phyloP scores from a whole-genome alignment of 2,888 invertebrate species.

The Mythimna albipuncta region DNA sequence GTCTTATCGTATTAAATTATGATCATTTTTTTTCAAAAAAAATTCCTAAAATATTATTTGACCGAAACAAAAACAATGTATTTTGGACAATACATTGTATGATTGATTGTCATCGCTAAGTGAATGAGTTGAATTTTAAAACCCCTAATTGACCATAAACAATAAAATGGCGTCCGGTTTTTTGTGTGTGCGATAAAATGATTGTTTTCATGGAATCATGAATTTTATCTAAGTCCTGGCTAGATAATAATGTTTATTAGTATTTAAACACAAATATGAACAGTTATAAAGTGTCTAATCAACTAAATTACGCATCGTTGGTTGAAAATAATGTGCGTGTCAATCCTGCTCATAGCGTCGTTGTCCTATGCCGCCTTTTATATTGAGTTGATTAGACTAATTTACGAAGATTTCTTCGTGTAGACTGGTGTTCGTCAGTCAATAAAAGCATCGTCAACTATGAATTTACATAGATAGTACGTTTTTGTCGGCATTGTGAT shows the following conservation, averaged over 20 bases:
- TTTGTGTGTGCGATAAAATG: slow-evolving; percentile 89
- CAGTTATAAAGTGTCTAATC: slow-evolving; percentile 64
- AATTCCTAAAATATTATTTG: not conserved
- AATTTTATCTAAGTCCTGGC: slow-evolving; percentile 69
- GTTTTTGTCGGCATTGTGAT: slow-evolving; percentile 81
- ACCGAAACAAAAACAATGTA: not conserved
- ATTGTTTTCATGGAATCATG: slow-evolving; percentile 84
- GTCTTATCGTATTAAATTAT: accelerated
- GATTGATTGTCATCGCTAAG: slow-evolving; percentile 31
- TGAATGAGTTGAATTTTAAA: slow-evolving; percentile 60
- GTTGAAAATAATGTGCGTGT: slow-evolving; percentile 81
- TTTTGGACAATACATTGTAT: not conserved
- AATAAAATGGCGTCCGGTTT: slow-evolving; percentile 90
- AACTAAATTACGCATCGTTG: slow-evolving; percentile 62
- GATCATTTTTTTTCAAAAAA: not conserved
- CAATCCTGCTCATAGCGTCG: slow-evolving; percentile 86
- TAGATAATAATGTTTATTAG: slow-evolving; percentile 59
- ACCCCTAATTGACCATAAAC: slow-evolving; percentile 84
- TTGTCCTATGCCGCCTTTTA: slow-evolving; percentile 87
- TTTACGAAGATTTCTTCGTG: slow-evolving; percentile 72
- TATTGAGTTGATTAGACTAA: slow-evolving; percentile 80
- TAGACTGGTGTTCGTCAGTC: slow-evolving; percentile 66
- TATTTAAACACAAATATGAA: slow-evolving; percentile 66
- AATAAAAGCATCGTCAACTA: slow-evolving; percentile 63
- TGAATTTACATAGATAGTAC: slow-evolving; percentile 70